Percentiles rank a stretch among this genome's conserved stretches.
Evolutionary conservation across 2,113 vertebrate genomes (phyloP).

Genomic region (Bos taurus): ARS-UCD2.0 NC_037329.1:24999501-25000000

Average conservation of each 20-base stretch:
- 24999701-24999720: neutral
- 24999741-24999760: neutral
- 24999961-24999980: no score
- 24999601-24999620: neutral
- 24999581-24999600: neutral
- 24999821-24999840: neutral
- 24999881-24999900: neutral
- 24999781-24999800: neutral
- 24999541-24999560: neutral
- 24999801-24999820: neutral
- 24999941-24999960: no score
- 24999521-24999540: neutral
- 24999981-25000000: no score
- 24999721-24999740: neutral
- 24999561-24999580: slow-evolving; percentile 16
- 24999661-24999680: neutral
- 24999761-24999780: neutral
- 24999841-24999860: neutral
- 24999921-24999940: no score
- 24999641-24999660: neutral
- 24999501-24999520: slow-evolving; percentile 8
- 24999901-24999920: neutral
- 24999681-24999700: neutral
- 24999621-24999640: neutral
- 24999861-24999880: neutral